Evolutionary conservation across 2,113 vertebrate species (phyloP).

Genomic region (Hippocampus barbouri): DNA sequence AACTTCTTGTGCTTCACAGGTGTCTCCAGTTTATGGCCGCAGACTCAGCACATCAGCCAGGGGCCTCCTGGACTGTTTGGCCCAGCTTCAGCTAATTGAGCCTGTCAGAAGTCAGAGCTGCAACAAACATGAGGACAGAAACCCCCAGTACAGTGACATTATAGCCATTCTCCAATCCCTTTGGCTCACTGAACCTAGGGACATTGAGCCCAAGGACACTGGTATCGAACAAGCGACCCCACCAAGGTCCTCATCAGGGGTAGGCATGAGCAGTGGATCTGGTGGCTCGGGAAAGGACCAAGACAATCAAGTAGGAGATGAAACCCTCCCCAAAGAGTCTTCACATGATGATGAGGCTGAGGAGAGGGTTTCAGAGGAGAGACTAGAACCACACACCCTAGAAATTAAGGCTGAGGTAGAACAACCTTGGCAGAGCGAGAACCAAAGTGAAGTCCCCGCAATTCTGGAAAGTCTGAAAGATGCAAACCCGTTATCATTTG

Average conservation of each 20-base stretch:
- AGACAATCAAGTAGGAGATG: conserved; percentile 50
- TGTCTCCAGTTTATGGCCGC: conserved; percentile 74
- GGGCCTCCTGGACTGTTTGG: conserved; percentile 77
- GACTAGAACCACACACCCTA: not conserved
- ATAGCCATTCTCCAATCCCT: conserved; percentile 76
- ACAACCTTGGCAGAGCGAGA: conserved; percentile 19
- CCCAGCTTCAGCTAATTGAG: conserved; percentile 78
- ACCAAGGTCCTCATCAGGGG: conserved; percentile 82
- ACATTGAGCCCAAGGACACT: conserved; percentile 20
- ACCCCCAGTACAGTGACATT: conserved; percentile 68
- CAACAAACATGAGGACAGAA: conserved; percentile 36
- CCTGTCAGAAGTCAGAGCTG: conserved; percentile 40
- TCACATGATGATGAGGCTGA: conserved; percentile 23
- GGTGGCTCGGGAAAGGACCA: conserved; percentile 79
- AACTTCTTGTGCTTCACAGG: conserved; percentile 45
- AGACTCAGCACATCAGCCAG: conserved; percentile 78
- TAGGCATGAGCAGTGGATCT: conserved; percentile 80
- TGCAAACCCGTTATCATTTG: conserved; percentile 44
- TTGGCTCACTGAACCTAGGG: conserved; percentile 68
- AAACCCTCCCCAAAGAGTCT: conserved; percentile 29
- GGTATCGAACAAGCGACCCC: conserved; percentile 50
- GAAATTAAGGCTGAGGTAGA: conserved; percentile 15
- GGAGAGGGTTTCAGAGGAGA: not conserved
- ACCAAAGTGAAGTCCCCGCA: conserved; percentile 14
- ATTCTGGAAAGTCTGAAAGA: conserved; percentile 43